Evolutionary conservation across 2,113 vertebrate genomes (phyloP), one percentile per base, ranked within the genome.

Genomic region (Turnix velox): DNA sequence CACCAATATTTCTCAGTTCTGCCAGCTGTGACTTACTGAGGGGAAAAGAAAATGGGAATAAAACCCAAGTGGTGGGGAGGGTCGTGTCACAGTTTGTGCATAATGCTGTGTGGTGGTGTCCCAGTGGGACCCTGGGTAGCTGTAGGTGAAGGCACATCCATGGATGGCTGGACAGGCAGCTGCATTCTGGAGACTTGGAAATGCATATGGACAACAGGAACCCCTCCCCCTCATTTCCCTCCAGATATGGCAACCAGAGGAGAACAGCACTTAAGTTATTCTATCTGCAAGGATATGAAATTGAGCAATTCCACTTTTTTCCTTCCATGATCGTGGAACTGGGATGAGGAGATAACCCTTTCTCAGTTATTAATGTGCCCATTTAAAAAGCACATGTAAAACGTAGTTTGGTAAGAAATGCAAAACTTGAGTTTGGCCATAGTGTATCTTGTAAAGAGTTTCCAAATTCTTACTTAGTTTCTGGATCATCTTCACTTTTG

Each of bases 61-160:
- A 75, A 83, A 18, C 3, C 1, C 0, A 3, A 28, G 30, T 3
- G 0, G 2, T 19, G 25, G 1, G 3, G 20, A 22, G 52, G 39
- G 40, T 90, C 27, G 52, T 35, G 40, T 90, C 27, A 6, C 27
- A 24, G 35, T 0, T 1, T 33, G n/a, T 86, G 28, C 19, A 42
- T 0, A 0, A 43, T 51, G 24, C 49, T 33, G 31, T 0, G 1
- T 11, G 16, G 12, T 28, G 39, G 49, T 0, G 2, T 63, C 61
- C 42, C 27, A 4, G 15, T 4, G 14, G 52, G 24, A 51, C 18
- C 19, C 54, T 20, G 42, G n/a, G 37, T 0, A 2, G 19, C n/a
- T 55, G 52, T 27, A 19, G 30, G 30, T 51, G 30, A 68, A 65
- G 35, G 39, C 45, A 7, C 35, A 30, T 59, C 40, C 28, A 42